Evolutionary conservation across 35 echinoderm and acorn worm genomes (phyloP).

Genomic region (Ptychodera flava): DNA sequence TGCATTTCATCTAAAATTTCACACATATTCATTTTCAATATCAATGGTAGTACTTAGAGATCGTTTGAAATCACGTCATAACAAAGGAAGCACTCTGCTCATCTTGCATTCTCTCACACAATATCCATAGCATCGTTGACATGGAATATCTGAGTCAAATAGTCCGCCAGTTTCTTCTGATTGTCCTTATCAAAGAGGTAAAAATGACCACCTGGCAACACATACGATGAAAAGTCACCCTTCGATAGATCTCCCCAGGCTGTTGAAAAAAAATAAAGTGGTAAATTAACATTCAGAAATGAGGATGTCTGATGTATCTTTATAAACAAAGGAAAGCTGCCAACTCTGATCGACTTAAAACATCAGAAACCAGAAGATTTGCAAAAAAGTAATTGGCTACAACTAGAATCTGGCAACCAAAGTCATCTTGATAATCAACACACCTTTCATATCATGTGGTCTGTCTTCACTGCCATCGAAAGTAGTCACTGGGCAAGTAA

Average conservation of each 20-base stretch:
- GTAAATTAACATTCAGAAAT: too few relatives aligned
- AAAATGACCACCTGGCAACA: constrained; percentile 44
- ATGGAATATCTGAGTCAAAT: not conserved
- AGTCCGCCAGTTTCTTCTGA: constrained; percentile 7
- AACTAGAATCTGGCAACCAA: too few relatives aligned
- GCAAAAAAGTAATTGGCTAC: constrained; percentile 2
- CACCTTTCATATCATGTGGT: constrained; percentile 41
- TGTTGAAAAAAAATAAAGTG: not conserved
- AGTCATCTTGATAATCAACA: too few relatives aligned
- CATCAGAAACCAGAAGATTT: not conserved
- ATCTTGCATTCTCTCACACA: not conserved
- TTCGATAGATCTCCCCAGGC: constrained; percentile 27
- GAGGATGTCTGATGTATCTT: not conserved
- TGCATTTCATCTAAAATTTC: too few relatives aligned
- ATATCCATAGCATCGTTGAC: not conserved
- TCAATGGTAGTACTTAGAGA: too few relatives aligned
- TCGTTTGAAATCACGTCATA: too few relatives aligned
- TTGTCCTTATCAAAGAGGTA: constrained; percentile 35
- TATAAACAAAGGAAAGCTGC: not conserved
- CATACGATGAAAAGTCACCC: constrained; percentile 15
- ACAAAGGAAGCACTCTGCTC: too few relatives aligned
- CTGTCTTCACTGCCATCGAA: constrained; percentile 45
- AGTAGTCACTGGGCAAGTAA: constrained; percentile 40
- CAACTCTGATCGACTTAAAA: not conserved
- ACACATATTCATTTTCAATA: too few relatives aligned